Evolutionary conservation across 2,797 vertebrate genomes (phyloP).

Genomic region (Chrysocyon brachyurus): DNA sequence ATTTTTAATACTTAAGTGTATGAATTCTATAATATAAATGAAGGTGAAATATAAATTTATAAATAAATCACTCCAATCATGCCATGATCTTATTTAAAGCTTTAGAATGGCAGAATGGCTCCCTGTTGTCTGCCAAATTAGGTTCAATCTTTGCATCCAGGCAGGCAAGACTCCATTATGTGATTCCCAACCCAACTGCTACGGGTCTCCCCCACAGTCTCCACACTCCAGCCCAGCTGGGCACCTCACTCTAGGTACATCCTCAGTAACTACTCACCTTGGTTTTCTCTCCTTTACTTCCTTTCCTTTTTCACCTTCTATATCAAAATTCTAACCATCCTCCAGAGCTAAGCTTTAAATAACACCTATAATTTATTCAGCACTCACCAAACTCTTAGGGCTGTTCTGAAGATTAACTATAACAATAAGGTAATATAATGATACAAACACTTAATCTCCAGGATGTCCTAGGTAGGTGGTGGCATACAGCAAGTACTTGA

Average conservation of each 20-base stretch:
- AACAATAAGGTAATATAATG: background rate
- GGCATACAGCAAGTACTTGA: background rate
- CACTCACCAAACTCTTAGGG: background rate
- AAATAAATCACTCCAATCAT: conserved; percentile 47
- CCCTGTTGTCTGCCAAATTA: background rate
- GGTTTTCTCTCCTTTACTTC: background rate
- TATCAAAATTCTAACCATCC: background rate
- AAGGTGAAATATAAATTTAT: conserved; percentile 59
- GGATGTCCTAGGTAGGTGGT: background rate
- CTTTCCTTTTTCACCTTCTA: background rate
- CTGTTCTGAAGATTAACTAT: background rate
- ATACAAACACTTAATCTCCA: background rate
- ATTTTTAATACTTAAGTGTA: conserved; percentile 52
- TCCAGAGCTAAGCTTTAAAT: conserved; percentile 50
- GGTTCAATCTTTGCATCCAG: background rate
- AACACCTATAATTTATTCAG: background rate
- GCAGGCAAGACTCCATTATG: background rate
- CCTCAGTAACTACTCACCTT: background rate
- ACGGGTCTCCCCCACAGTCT: background rate
- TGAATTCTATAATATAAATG: conserved; percentile 56
- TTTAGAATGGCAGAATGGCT: background rate
- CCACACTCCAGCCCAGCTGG: background rate
- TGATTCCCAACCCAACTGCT: background rate
- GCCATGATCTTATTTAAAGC: conserved; percentile 46
- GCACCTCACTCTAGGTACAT: background rate